Percentiles rank a stretch among this genome's conserved stretches.
Evolutionary conservation across 2,888 invertebrate genomes (phyloP).

Genomic region (Pycnomerus fuliginosus): DNA sequence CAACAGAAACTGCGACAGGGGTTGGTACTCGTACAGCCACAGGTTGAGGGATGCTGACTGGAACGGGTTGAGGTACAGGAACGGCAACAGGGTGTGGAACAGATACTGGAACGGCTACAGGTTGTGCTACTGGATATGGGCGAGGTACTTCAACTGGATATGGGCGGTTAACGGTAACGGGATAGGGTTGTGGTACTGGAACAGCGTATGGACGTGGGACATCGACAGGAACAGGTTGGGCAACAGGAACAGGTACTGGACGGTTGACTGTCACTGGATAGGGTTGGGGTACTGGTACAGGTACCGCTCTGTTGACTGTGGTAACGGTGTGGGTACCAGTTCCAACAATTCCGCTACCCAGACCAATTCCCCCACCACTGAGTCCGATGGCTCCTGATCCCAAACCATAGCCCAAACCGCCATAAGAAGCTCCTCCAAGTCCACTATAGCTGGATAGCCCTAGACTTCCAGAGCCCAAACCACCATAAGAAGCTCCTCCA

Average conservation of each 20-base stretch:
- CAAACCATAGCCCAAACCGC: conserved; percentile 27
- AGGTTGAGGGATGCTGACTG: conserved; percentile 56
- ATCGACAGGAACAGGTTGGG: conserved; percentile 56
- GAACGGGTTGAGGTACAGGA: conserved; percentile 54
- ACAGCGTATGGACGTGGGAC: conserved; percentile 51
- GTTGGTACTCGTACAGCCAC: conserved; percentile 46
- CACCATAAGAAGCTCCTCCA: conserved; percentile 21
- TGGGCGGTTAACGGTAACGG: conserved; percentile 53
- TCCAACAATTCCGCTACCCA: conserved; percentile 22
- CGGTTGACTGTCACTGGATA: conserved; percentile 44
- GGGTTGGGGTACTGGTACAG: conserved; percentile 53
- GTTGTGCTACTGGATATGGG: conserved; percentile 46
- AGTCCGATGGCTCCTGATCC: conserved; percentile 26
- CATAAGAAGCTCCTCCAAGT: conserved; percentile 22
- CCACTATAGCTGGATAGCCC: neutral
- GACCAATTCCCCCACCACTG: conserved; percentile 28
- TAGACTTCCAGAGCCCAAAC: neutral
- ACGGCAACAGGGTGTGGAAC: conserved; percentile 38
- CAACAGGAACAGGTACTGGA: conserved; percentile 52
- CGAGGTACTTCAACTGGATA: conserved; percentile 55
- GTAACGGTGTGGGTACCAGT: conserved; percentile 33
- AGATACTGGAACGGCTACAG: conserved; percentile 32
- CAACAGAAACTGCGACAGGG: conserved; percentile 17
- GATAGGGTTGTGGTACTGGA: conserved; percentile 45
- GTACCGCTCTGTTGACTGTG: conserved; percentile 57